phyloP scores from a whole-genome alignment of 2,797 vertebrate genomes.

The Onychomys leucogaster region DNA sequence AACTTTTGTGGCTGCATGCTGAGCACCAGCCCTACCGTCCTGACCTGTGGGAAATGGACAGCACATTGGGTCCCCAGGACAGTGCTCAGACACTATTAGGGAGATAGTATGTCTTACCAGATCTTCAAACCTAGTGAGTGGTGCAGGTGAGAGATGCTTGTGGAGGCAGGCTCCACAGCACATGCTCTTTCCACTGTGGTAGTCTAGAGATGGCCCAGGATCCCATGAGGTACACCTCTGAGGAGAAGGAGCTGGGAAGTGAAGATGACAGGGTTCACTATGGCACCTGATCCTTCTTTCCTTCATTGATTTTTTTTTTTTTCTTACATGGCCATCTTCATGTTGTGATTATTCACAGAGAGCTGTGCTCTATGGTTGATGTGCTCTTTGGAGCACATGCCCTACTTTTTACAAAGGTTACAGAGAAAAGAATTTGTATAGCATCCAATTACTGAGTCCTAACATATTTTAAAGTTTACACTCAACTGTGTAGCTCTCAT shows the following conservation, averaged over 20 bases:
- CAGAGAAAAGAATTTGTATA: conserved; percentile 41
- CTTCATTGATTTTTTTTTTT: neutral
- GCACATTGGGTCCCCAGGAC: neutral
- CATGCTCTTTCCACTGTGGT: neutral
- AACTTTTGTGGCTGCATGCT: neutral
- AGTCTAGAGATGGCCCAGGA: neutral
- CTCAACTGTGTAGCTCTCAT: neutral
- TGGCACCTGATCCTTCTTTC: neutral
- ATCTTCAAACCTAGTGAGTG: neutral
- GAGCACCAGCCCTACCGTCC: neutral
- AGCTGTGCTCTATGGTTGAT: neutral
- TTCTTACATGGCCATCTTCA: neutral
- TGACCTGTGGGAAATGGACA: neutral
- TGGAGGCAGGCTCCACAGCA: neutral
- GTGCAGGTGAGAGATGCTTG: neutral
- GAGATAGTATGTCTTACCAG: neutral
- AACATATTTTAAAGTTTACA: conserved; percentile 56
- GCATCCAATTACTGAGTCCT: conserved; percentile 14
- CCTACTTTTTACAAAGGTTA: conserved; percentile 46
- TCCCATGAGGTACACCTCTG: neutral
- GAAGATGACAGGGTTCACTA: neutral
- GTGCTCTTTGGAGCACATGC: conserved; percentile 10
- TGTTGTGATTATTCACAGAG: neutral
- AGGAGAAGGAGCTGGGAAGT: neutral
- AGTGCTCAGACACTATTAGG: neutral